These are phyloP conservation scores for Cebidichthys violaceus DNA, from an alignment of 2,113 vertebrate species.

Conservation along the genomic window DNA sequence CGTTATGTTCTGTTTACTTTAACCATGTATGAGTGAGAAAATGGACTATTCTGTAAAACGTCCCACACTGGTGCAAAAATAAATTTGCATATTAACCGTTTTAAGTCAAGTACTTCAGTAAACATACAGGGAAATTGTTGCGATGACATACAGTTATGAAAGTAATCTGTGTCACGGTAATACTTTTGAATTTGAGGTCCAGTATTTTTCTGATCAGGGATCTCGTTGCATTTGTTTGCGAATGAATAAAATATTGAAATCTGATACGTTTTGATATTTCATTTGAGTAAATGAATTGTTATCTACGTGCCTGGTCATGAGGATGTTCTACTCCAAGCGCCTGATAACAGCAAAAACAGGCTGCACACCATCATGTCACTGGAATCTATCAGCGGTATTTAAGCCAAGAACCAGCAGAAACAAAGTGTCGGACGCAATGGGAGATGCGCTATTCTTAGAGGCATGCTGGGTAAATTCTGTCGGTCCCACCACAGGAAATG, in stretches of 20 bases:
- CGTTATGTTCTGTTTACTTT: no score
- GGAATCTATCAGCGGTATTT: not conserved
- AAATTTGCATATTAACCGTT: not conserved
- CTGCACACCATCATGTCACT: not conserved
- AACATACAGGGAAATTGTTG: not conserved
- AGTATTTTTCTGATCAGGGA: not conserved
- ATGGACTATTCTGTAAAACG: not conserved
- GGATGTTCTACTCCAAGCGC: not conserved
- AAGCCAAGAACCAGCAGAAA: constrained; percentile 6
- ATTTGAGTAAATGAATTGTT: not conserved
- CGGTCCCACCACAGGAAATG: constrained; percentile 76
- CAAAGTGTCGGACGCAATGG: not conserved
- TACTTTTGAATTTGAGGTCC: not conserved
- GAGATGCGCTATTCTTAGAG: constrained; percentile 57
- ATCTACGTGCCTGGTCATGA: not conserved
- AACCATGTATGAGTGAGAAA: not conserved
- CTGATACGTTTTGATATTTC: not conserved
- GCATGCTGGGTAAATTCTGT: constrained; percentile 53
- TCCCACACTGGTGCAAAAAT: not conserved
- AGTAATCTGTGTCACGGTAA: not conserved
- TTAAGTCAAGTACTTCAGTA: not conserved
- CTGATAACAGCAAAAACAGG: constrained; percentile 17
- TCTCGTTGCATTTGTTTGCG: no score
- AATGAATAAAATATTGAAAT: not conserved
- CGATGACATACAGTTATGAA: not conserved